Base-by-base conservation (phyloP, 2,113 vertebrate species). In the Laticauda laticaudata region DNA sequence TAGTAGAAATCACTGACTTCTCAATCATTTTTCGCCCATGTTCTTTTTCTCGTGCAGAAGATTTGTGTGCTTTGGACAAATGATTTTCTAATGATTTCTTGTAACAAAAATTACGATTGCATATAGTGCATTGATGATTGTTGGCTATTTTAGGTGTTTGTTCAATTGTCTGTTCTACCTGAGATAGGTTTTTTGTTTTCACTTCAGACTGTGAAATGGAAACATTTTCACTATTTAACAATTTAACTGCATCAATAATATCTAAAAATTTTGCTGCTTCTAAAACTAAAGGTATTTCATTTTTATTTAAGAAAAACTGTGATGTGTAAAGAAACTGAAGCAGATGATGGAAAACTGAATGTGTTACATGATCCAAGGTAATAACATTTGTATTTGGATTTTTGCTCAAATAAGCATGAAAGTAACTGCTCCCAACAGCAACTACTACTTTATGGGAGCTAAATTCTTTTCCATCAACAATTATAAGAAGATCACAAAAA, bases 381-480 rank as follows among this genome's bases (percentile, higher is more conserved):
- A 99, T 98, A 0, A 97, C 98, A 90, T 98, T 97, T 0, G 98
- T 97, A 55, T 97, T 97, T 0, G 99, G 98, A 95, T 98, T 99
- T 97, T 99, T 99, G 94, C 98, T 99, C 94, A 99, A 97, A 91
- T 98, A 98, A 0, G 98, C 98, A 26, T 99, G 98, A 94, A 99
- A 99, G 95, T 99, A 99, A 97, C 99, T 99, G 96, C 99, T 99
- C 23, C 99, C 99, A 20, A 99, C 99, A 21, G 99, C 99, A 93
- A 99, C 97, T 0, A 99, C 99, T 57, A 98, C 99, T 96, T 99
- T 99, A 95, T 99, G 99, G 3, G 98, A 99, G 0, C 96, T 98
- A 15, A 98, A 99, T 54, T 98, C 97, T 94, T 98, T 98, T n/a
- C 99, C 99, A 93, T 98, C 98, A 54, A 99, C 99, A 21, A 98